A percentile compares a stretch with the other conserved stretches of the same genome.
Evolutionary conservation across 2,797 vertebrate genomes (phyloP).

Genomic region (Zenarchopterus dispar): DNA sequence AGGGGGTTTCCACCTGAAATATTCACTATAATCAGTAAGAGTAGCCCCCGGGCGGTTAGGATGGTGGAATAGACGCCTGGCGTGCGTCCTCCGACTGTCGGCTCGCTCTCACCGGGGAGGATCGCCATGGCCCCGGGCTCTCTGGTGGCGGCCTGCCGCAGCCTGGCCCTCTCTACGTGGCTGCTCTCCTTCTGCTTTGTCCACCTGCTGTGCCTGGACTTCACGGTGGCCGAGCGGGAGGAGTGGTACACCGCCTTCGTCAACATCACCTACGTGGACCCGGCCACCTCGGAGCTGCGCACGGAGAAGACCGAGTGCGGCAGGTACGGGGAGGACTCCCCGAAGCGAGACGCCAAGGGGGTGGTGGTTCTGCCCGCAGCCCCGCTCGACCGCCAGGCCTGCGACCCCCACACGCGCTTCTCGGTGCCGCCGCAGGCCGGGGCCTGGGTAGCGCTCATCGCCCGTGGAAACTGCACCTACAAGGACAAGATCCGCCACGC

Average conservation of each 20-base stretch:
- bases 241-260: constrained; percentile 99
- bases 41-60: not conserved
- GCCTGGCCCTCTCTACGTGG: constrained; percentile 96
- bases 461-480: constrained; percentile 92
- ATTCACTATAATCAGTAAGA: accelerated
- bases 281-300: constrained; percentile 82
- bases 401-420: constrained; percentile 89
- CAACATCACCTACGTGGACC: constrained; percentile 95
- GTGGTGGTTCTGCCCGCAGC: constrained; percentile 86
- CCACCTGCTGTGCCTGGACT: constrained; percentile 94
- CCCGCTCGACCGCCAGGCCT: constrained; percentile 86
- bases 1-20: accelerated
- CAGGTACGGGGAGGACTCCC: constrained; percentile 94
- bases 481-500: constrained; percentile 93
- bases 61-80: constrained; percentile 55
- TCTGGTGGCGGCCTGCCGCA: constrained; percentile 93
- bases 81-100: constrained; percentile 9
- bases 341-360: constrained; percentile 91
- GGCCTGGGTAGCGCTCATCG: constrained; percentile 93
- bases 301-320: constrained; percentile 95
- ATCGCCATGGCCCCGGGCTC: constrained; percentile 86
- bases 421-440: constrained; percentile 74
- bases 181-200: constrained; percentile 97
- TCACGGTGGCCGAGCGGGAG: constrained; percentile 97
- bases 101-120: constrained; percentile 37